Base-by-base conservation (phyloP, 1,140 invertebrate species). In the Metopolophium dirhodum region DNA sequence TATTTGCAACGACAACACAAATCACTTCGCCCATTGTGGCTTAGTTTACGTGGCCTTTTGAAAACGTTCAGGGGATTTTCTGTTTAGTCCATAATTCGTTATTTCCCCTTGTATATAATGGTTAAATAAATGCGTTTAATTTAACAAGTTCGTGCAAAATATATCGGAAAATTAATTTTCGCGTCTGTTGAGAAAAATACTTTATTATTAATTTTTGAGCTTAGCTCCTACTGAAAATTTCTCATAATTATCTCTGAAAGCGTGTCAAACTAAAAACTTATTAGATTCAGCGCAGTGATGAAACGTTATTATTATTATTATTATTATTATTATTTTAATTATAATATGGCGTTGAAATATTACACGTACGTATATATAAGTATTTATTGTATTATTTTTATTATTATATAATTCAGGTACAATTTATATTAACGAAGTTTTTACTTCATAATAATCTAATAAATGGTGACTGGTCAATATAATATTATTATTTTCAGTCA, bases 181-280 rank as follows among this genome's bases (percentile, higher is more conserved):
- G 26, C 41, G 9, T 86, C 20, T 11, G 23, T 86, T 30, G 85
- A 18, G 26, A 86, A 86, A 47, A 86, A 86, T 26, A 26, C 4
- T n/a, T 30, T 30, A n/a, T 68, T n/a, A n/a, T 85, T 85, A 85
- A 85, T 41, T 85, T 85, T 23, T 41, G 82, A 87, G 30, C 30
- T 49, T 49, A 11, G 26, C 1, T 4, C 22, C 35, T 47, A n/a
- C 26, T 45, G 47, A 35, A 49, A 87, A 87, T 35, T 35, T 49
- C 45, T n/a, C 7, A 87, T 87, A 49, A 87, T 87, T n/a, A 49
- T 49, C 47, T 51, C 7, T 18, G 45, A n/a, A 47, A 87, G 26
- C 18, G 6, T 77, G 61, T 77, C 30, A 77, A 77, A n/a, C 61
- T 77, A n/a, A n/a, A 87, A 87, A 87, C 86, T 87, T 51, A 51